A percentile compares a stretch with the other conserved stretches of the same genome.
These are phyloP conservation scores for Parasteatoda tepidariorum DNA, from an alignment of 1,140 invertebrate species.

Conservation along the genomic window DNA sequence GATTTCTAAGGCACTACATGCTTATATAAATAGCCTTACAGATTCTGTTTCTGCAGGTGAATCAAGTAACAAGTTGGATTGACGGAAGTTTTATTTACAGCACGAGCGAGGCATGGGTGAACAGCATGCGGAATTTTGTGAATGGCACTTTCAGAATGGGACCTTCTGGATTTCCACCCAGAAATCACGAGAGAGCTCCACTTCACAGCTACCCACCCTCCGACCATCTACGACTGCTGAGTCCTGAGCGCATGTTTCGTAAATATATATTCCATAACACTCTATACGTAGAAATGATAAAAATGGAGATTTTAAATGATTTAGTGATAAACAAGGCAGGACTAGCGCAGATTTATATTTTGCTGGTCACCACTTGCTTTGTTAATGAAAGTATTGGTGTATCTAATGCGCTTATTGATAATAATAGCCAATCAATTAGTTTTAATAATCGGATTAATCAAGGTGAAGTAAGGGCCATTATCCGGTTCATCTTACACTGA, in stretches of 20 bases:
- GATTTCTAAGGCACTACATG: no score
- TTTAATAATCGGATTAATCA: no score
- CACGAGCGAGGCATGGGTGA: conserved; percentile 95
- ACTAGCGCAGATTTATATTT: no score
- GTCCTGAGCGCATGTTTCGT: conserved; percentile 92
- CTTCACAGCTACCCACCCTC: conserved; percentile 94
- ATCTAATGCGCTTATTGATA: no score
- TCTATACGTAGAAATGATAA: no score
- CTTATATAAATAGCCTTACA: no score
- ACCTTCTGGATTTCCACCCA: conserved; percentile 82
- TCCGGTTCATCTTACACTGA: no score
- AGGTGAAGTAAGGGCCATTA: no score
- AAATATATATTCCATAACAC: conserved; percentile 76
- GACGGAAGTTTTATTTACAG: conserved; percentile 99
- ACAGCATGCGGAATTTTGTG: conserved; percentile 90
- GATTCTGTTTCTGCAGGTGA: conserved; percentile 83
- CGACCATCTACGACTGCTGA: conserved; percentile 88
- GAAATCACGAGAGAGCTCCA: conserved; percentile 92
- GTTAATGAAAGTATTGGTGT: not conserved
- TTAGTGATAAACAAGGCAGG: no score
- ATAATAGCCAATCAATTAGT: no score
- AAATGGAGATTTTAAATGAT: not conserved
- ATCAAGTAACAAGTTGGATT: conserved; percentile 97
- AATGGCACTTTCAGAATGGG: conserved; percentile 86
- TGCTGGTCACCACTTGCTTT: no score